Conservation (phyloP, 1,140 invertebrate genomes). For the Drosophila sturtevanti region DNA sequence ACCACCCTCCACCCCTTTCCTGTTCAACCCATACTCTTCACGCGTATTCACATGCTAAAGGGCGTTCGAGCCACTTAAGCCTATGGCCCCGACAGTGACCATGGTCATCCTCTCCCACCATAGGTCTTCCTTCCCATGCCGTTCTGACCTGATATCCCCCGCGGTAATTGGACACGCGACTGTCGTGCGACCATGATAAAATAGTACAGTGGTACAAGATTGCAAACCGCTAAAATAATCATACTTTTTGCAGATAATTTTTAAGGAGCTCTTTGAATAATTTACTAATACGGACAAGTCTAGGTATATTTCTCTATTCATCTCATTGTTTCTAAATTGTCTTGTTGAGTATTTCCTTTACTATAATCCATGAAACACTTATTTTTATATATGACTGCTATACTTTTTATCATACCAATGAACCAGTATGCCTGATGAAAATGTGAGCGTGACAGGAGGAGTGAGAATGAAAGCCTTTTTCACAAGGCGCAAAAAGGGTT, state of each 20-base stretch:
- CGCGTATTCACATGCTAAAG: conserved; percentile 66
- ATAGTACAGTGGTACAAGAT: not conserved
- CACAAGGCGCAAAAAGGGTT: conserved; percentile 81
- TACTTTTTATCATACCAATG: not conserved
- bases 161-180: conserved; percentile 7
- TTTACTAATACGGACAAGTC: too few relatives aligned
- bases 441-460: not conserved
- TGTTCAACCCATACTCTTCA: not conserved
- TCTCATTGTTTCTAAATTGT: too few relatives aligned
- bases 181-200: not conserved
- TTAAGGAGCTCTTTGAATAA: too few relatives aligned
- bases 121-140: not conserved
- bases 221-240: not conserved
- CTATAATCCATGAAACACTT: too few relatives aligned
- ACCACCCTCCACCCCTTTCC: not conserved
- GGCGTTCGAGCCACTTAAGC: conserved; percentile 82
- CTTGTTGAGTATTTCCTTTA: too few relatives aligned
- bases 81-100: conserved; percentile 39
- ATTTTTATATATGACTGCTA: not conserved
- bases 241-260: not conserved
- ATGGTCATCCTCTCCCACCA: conserved; percentile 23
- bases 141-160: not conserved
- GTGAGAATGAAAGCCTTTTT: conserved; percentile 24
- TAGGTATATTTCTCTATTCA: too few relatives aligned
- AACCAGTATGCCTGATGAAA: conserved; percentile 16